These are phyloP conservation scores for Ceratina australensis DNA, from an alignment of 1,140 invertebrate genomes.

Conservation along the genomic window DNA sequence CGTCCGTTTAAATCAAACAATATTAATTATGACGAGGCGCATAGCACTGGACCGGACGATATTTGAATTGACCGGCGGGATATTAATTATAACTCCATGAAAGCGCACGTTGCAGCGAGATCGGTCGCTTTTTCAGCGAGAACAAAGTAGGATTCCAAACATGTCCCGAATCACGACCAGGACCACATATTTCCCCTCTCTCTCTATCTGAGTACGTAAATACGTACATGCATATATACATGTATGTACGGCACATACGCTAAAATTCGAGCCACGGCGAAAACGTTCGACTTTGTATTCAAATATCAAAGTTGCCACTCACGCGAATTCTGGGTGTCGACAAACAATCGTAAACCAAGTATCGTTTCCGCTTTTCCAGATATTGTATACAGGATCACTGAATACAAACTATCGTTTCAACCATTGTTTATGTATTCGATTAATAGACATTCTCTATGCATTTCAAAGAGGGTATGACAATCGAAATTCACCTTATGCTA, in stretches of 20 bases:
- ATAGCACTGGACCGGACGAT: conserved; percentile 40
- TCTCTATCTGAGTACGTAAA: conserved; percentile 13
- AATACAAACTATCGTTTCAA: too few relatives aligned
- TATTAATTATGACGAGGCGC: conserved; percentile 60
- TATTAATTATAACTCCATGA: conserved; percentile 64
- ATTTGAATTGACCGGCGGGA: conserved; percentile 59
- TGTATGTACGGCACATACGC: too few relatives aligned
- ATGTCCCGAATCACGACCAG: conserved; percentile 5
- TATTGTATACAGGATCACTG: too few relatives aligned
- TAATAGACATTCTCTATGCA: too few relatives aligned
- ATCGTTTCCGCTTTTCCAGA: neutral
- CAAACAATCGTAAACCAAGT: neutral
- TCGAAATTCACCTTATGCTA: too few relatives aligned
- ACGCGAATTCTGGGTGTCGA: too few relatives aligned
- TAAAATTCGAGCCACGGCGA: conserved; percentile 7
- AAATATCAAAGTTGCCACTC: conserved; percentile 19
- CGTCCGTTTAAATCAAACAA: conserved; percentile 56
- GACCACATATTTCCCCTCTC: neutral
- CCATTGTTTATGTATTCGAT: too few relatives aligned
- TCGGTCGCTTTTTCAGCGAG: conserved; percentile 41
- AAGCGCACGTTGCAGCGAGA: conserved; percentile 46
- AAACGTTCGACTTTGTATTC: conserved; percentile 11
- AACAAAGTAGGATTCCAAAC: neutral
- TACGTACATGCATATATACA: neutral
- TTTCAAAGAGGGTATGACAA: too few relatives aligned